phyloP scores from a whole-genome alignment of 2,797 vertebrate genomes.

The Poecile montanus region DNA sequence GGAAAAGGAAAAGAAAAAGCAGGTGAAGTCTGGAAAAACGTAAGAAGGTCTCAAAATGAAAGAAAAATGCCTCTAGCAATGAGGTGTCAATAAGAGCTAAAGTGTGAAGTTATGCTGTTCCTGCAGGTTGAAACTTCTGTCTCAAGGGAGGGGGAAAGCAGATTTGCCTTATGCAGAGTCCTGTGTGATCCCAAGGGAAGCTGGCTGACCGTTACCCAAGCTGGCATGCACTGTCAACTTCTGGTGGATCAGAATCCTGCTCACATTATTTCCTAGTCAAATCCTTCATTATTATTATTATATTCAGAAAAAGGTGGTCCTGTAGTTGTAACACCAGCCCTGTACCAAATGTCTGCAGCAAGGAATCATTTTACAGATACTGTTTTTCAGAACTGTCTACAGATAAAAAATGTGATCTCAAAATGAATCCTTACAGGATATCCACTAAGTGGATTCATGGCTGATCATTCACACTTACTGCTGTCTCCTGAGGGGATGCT shows the following conservation, averaged over 20 bases:
- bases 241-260: not conserved
- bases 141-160: not conserved
- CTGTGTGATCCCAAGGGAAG: not conserved
- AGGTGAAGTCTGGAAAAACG: not conserved
- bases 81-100: not conserved
- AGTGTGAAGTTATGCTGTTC: not conserved
- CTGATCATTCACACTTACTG: not conserved
- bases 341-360: not conserved
- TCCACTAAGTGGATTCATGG: not conserved
- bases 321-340: not conserved
- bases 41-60: not conserved
- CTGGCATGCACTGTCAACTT: not conserved
- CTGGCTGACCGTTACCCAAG: rapidly evolving
- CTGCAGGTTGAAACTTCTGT: conserved; percentile 4
- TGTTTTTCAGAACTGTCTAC: not conserved
- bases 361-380: not conserved
- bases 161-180: not conserved
- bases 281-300: not conserved
- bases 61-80: not conserved
- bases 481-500: not conserved
- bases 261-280: not conserved
- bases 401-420: not conserved
- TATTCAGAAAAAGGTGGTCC: not conserved
- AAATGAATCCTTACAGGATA: not conserved
- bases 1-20: not conserved